Conservation (phyloP, 30 jellyfish, hydroid and myxozoan species). For the Cassiopea xamachana region DNA sequence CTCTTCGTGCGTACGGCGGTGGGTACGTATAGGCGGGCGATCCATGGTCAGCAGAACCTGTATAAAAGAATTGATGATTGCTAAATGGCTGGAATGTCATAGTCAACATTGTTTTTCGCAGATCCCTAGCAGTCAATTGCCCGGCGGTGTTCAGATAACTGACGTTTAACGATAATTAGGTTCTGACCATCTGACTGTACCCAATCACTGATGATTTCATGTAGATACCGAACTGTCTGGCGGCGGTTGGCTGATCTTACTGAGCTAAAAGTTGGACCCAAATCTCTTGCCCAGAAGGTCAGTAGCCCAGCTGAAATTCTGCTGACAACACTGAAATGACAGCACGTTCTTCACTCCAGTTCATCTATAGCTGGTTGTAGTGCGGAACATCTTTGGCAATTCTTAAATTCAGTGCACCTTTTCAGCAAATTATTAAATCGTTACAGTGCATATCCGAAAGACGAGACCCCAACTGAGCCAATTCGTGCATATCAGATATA, state of each 20-base stretch:
- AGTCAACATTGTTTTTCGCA: conserved; percentile 51
- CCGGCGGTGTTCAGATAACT: conserved; percentile 13
- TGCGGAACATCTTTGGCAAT: not conserved
- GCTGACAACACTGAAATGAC: not conserved
- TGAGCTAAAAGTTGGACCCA: conserved; percentile 53
- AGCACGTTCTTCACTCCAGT: not conserved
- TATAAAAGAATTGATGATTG: conserved; percentile 46
- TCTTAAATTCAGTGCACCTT: not conserved
- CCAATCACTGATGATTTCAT: conserved; percentile 25
- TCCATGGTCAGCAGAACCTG: conserved; percentile 75
- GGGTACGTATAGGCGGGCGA: conserved; percentile 80
- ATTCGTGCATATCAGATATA: conserved; percentile 55
- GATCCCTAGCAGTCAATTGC: conserved; percentile 15
- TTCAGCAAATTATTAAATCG: conserved; percentile 50
- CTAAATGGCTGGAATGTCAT: conserved; percentile 74
- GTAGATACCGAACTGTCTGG: conserved; percentile 59
- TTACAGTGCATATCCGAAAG: conserved; percentile 50
- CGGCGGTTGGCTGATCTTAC: conserved; percentile 52
- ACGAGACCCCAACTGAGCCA: conserved; percentile 87
- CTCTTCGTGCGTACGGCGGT: conserved; percentile 91
- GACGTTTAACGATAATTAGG: conserved; percentile 22
- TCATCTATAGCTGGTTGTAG: not conserved
- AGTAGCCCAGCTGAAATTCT: not conserved
- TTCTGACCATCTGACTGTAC: conserved; percentile 24
- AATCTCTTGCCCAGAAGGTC: conserved; percentile 22